Evolutionary conservation across 2,888 invertebrate genomes (phyloP), one percentile per base, ranked within the genome.

Genomic region (Drosophila paranaensis): DNA sequence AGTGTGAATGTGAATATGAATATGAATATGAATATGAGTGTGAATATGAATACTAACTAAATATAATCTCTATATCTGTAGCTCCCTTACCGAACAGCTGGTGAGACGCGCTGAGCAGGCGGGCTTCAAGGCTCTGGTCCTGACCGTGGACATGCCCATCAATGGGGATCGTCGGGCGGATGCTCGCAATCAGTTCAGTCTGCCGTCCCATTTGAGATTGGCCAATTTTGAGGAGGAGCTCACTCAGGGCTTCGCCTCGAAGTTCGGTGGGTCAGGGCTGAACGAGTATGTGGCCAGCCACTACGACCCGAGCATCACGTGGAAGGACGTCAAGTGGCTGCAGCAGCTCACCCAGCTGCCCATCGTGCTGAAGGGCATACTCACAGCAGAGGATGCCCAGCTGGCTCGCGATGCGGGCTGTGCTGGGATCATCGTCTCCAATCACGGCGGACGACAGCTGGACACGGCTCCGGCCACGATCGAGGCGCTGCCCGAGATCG

Each of bases 241-340:
- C 40, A 81, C 86, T 0, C 71, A 85, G 68, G 84, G 88, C 1
- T 84, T 91, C 3, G 74, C 66, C 9, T 86, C 85, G 42, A 58
- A 77, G 3, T 72, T 43, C 33, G 90, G 81, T 3, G 85, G 85
- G 11, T 97, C 97, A 0, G 96, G 96, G 1, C 93, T 98, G 43
- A 96, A 95, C 85, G 95, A 95, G 81, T 98, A 97, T 84, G 96
- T 97, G 0, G 93, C 94, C 39, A 94, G 94, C 64, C 94, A 97
- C 72, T 97, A 98, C 85, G 98, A 98, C 92, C 94, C 95, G 66
- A 95, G 96, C 2, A 91, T 98, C 20, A 95, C 96, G 2, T 98
- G 98, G 98, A 93, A 95, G n/a, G 97, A 97, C 83, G 94, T 99
- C 0, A 93, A 94, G 68, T 98, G 98, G 98, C 93, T 98, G 14